Percentiles rank a stretch among this genome's conserved stretches.
phyloP scores from a whole-genome alignment of 2,113 vertebrate species.

The Cochlearius cochlearius region DNA sequence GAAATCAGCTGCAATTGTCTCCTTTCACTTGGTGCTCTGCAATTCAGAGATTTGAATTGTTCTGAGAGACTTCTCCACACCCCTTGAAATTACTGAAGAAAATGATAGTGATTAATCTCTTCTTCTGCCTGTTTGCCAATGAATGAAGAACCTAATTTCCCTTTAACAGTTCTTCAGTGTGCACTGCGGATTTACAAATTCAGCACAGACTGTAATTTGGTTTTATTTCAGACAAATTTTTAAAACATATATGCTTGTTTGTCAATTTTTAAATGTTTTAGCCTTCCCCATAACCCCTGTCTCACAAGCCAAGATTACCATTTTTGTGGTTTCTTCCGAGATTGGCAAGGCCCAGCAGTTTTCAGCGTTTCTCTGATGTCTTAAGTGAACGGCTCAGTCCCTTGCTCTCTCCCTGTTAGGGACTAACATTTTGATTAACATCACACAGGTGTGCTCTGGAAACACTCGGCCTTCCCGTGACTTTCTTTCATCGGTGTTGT shows the following conservation, averaged over 20 bases:
- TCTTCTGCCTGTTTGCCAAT: not conserved
- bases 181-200: not conserved
- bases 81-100: slow-evolving; percentile 40
- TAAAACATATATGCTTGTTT: not conserved
- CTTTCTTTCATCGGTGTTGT: not conserved
- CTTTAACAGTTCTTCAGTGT: not conserved
- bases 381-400: not conserved
- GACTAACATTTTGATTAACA: not conserved
- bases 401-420: not conserved
- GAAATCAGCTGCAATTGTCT: slow-evolving; percentile 23
- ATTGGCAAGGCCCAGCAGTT: not conserved
- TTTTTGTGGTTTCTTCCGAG: not conserved
- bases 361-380: not conserved
- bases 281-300: not conserved
- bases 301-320: not conserved
- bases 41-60: slow-evolving; percentile 32
- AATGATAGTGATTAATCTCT: slow-evolving; percentile 8
- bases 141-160: slow-evolving; percentile 1
- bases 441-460: not conserved
- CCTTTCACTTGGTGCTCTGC: not conserved
- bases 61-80: not conserved
- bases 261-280: not conserved
- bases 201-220: not conserved
- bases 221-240: not conserved
- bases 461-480: not conserved